Percentiles rank a stretch among this genome's conserved stretches.
Conservation (phyloP, 2,113 vertebrate species). For the Stomatorhinus ivindoensis region DNA sequence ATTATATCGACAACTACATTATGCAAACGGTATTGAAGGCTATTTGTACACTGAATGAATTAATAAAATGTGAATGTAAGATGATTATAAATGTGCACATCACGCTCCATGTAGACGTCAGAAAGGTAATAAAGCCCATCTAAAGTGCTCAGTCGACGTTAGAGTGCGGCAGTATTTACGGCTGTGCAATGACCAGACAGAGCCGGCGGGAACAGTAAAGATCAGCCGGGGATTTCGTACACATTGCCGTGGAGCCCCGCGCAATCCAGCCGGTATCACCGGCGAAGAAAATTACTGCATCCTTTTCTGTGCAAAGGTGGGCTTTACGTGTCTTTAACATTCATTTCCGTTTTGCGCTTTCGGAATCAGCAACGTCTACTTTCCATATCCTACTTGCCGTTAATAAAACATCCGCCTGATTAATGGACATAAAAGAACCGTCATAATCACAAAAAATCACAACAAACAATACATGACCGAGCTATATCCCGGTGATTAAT, state of each 20-base stretch:
- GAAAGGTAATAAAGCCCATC: background rate
- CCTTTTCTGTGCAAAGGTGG: background rate
- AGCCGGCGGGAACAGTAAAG: background rate
- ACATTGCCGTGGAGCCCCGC: background rate
- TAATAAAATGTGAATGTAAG: background rate
- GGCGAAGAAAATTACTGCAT: background rate
- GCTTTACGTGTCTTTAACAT: background rate
- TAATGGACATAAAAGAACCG: background rate
- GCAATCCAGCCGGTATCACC: background rate
- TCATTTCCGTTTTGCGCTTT: no score
- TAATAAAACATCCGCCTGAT: background rate
- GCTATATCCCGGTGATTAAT: background rate
- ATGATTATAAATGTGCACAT: background rate
- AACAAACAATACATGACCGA: background rate
- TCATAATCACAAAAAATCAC: background rate
- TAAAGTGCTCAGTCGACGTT: background rate
- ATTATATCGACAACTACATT: background rate
- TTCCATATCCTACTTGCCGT: background rate
- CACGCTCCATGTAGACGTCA: background rate
- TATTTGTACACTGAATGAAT: background rate
- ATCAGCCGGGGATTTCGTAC: background rate
- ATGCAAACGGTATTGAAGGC: background rate
- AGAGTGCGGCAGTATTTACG: background rate
- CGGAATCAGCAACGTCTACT: background rate
- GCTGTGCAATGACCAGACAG: background rate